Conservation (phyloP, 2,113 vertebrate species). For the Rhea americana region DNA sequence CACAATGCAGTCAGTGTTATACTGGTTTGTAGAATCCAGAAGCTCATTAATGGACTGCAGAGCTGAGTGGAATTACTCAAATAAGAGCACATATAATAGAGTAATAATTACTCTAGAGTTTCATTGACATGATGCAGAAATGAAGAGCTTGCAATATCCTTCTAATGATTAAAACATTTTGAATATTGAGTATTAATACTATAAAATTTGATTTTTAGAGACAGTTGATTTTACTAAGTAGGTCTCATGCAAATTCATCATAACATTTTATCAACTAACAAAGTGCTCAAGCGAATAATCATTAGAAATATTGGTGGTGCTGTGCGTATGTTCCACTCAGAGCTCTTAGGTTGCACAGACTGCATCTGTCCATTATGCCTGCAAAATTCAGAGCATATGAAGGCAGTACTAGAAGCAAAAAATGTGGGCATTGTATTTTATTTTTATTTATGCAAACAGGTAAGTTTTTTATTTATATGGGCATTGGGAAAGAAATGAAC, state of each 20-base stretch:
- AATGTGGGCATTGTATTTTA: background rate
- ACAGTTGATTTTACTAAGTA: slow-evolving; percentile 27
- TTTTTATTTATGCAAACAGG: background rate
- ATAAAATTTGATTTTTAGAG: slow-evolving; percentile 36
- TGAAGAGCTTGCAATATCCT: slow-evolving; percentile 14
- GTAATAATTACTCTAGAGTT: slow-evolving; percentile 25
- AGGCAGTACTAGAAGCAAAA: background rate
- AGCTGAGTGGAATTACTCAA: slow-evolving; percentile 36
- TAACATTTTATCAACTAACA: slow-evolving; percentile 16
- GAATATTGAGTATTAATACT: background rate
- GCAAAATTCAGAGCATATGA: background rate
- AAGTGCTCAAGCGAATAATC: slow-evolving; percentile 13
- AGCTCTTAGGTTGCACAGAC: background rate
- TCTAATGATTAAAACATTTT: slow-evolving; percentile 44
- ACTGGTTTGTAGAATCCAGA: slow-evolving; percentile 33
- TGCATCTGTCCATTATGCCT: background rate
- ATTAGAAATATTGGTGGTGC: background rate
- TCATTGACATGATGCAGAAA: slow-evolving; percentile 24
- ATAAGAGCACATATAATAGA: background rate
- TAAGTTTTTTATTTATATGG: background rate
- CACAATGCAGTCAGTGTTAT: slow-evolving; percentile 30
- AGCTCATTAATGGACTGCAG: slow-evolving; percentile 50
- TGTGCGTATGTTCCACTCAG: background rate
- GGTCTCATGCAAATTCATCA: slow-evolving; percentile 31
- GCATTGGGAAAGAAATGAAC: background rate